These are phyloP conservation scores for Numenius phaeopus DNA, from an alignment of 2,797 vertebrate genomes.

Conservation along the genomic window DNA sequence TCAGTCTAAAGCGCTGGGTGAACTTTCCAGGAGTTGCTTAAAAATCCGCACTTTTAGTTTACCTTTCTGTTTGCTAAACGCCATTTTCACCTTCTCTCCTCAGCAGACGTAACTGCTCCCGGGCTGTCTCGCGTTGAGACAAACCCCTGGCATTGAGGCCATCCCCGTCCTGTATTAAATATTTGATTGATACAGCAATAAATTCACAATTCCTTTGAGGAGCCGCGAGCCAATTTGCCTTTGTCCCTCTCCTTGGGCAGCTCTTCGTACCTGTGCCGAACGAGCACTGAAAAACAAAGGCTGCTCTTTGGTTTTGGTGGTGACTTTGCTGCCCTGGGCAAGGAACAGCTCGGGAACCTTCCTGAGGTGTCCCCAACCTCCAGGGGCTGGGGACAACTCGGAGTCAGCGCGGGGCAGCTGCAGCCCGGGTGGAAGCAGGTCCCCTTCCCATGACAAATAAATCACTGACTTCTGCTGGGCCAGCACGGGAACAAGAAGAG, in stretches of 20 bases:
- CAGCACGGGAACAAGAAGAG: not conserved
- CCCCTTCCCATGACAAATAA: not conserved
- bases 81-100: accelerated
- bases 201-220: not conserved
- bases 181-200: accelerated
- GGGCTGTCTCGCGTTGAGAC: accelerated
- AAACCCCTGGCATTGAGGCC: not conserved
- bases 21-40: not conserved
- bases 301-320: not conserved
- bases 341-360: not conserved
- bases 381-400: not conserved
- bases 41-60: not conserved
- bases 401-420: not conserved
- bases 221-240: not conserved
- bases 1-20: not conserved
- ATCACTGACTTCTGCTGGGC: not conserved
- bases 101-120: not conserved
- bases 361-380: not conserved
- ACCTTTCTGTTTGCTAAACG: not conserved
- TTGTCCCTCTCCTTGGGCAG: not conserved
- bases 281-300: accelerated
- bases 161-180: accelerated
- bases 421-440: not conserved
- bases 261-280: not conserved
- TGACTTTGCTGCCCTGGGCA: not conserved